A percentile compares a stretch with the other conserved stretches of the same genome.
phyloP scores from a whole-genome alignment of 2,113 vertebrate species.

The Theristicus caerulescens region DNA sequence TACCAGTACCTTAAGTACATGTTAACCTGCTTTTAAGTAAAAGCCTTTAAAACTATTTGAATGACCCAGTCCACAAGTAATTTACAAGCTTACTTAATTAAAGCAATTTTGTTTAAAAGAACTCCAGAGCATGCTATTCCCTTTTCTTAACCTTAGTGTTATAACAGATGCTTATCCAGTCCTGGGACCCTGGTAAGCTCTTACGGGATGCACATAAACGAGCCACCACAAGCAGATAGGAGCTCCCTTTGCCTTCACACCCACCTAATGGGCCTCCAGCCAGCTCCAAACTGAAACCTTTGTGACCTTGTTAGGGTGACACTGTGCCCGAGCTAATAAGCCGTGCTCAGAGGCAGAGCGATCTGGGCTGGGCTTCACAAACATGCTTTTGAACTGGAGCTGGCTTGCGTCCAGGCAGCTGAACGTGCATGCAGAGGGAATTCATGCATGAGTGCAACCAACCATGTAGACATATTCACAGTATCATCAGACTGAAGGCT shows the following conservation, averaged over 20 bases:
- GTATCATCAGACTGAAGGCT: not conserved
- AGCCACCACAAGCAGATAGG: not conserved
- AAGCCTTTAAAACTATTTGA: not conserved
- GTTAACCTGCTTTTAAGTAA: not conserved
- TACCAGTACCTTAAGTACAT: not conserved
- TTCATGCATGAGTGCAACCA: not conserved
- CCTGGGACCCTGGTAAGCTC: not conserved
- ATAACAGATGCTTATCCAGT: not conserved
- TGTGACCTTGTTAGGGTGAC: constrained; percentile 40
- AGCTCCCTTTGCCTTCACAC: not conserved
- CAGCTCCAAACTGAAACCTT: not conserved
- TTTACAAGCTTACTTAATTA: not conserved
- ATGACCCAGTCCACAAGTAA: not conserved
- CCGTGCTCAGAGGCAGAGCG: not conserved
- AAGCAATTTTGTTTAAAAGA: not conserved
- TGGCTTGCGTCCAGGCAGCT: constrained; percentile 9
- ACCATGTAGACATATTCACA: fast-evolving
- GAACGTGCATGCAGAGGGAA: not conserved
- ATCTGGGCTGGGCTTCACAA: constrained; percentile 30
- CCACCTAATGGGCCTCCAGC: not conserved
- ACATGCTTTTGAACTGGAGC: not conserved
- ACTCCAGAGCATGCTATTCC: not conserved
- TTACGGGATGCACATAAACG: fast-evolving
- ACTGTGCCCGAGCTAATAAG: not conserved
- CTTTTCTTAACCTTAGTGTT: not conserved